Evolutionary conservation across 2,797 vertebrate species (phyloP), one percentile per base, ranked within the genome.

Genomic region (Chaetodon trifasciatus): DNA sequence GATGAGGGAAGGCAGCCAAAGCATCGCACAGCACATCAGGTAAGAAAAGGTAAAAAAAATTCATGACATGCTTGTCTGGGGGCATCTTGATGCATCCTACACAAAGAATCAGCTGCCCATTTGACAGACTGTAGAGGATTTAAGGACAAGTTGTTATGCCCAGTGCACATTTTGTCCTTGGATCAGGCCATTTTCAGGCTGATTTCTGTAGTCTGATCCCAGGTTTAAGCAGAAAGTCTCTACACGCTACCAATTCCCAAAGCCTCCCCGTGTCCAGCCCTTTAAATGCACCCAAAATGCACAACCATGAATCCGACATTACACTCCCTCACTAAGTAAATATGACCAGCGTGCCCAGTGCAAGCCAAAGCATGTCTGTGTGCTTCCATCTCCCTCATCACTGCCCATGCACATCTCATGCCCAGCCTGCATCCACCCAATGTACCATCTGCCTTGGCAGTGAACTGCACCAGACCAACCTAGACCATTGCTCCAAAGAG

Each of bases 391-490:
- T 78, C 55, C 78, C 85, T 81, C 91, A 89, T 80, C 84, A 74
- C 79, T 81, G 79, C 83, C 85, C 85, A 87, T 78, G 79, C 87
- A 83, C 70, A 76, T 75, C 83, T 79, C 79, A 67, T 61, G 72
- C 86, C 84, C 79, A 63, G 79, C 65, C 87, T 78, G 62, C 37
- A 63, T 44, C 72, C 84, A 74, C 76, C 83, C 86, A 86, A 81
- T 74, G 69, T 69, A 66, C 92, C 93, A 94, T 94, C 93, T 94
- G 92, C 91, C 77, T 83, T 90, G 91, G 94, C 92, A 88, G 69
- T 28, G 19, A 49, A 39, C 73, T 17, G 70, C 75, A 79, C 84
- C 79, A 75, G 69, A 83, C 89, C 89, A 70, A 79, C 83, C 83
- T 84, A 86, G 83, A 78, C 86, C 78, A 55, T 11, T 53, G 79